phyloP scores from a whole-genome alignment of 2,113 vertebrate genomes.

The Gambusia holbrooki region DNA sequence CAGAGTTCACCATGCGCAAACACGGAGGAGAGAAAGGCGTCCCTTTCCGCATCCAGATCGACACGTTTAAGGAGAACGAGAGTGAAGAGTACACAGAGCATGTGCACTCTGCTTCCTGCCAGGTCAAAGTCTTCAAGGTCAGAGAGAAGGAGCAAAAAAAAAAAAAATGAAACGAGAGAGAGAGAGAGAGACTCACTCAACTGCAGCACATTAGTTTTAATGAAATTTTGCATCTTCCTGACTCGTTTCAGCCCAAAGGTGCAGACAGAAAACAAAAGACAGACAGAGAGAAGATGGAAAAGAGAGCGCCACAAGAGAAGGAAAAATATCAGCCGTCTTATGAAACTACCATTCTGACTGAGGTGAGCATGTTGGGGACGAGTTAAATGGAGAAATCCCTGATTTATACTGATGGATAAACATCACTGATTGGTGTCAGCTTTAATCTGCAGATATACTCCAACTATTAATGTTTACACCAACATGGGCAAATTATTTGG shows the following conservation, averaged over 20 bases:
- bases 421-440: neutral
- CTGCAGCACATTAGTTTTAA: neutral
- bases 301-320: constrained; percentile 94
- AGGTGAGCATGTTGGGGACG: constrained; percentile 78
- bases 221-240: neutral
- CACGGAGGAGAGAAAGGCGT: constrained; percentile 98
- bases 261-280: constrained; percentile 98
- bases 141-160: constrained; percentile 6
- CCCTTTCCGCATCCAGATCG: constrained; percentile 95
- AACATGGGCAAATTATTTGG: neutral
- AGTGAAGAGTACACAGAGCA: constrained; percentile 94
- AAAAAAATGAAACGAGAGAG: neutral
- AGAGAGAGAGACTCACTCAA: neutral
- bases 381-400: neutral
- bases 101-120: constrained; percentile 96
- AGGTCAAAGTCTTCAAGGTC: constrained; percentile 99
- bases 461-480: neutral
- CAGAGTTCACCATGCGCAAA: constrained; percentile 98
- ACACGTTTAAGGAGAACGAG: constrained; percentile 94
- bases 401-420: neutral
- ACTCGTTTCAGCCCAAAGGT: constrained; percentile 89
- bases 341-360: constrained; percentile 96
- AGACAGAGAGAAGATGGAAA: constrained; percentile 98
- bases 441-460: neutral
- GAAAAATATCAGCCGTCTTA: constrained; percentile 99